These are phyloP conservation scores for Euwallacea similis DNA, from an alignment of 1,140 invertebrate genomes.

Conservation along the genomic window DNA sequence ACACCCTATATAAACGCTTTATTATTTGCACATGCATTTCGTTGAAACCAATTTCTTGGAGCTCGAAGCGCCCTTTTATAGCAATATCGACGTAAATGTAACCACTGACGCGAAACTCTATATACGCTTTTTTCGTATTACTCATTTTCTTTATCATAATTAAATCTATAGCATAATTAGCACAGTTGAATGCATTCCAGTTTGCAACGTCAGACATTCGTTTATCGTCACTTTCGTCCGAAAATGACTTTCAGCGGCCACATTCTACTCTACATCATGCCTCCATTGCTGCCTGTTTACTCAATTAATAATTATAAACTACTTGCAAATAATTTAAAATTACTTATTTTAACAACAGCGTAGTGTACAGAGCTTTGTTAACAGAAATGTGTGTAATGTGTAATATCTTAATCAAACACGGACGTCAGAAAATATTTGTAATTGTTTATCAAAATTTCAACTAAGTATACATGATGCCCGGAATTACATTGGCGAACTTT, in stretches of 20 bases:
- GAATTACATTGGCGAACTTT: no score
- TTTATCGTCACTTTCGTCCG: neutral
- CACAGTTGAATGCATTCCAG: neutral
- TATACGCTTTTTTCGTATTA: neutral
- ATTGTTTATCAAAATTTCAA: neutral
- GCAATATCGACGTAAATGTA: no score
- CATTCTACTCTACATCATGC: no score
- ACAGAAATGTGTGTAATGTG: neutral
- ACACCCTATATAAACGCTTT: no score
- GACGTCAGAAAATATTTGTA: neutral
- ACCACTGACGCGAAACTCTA: no score
- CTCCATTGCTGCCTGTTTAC: neutral
- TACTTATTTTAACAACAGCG: neutral
- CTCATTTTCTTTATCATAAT: neutral
- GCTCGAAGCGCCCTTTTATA: no score
- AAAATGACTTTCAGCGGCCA: neutral
- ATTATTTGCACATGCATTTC: no score
- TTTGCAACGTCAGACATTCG: neutral
- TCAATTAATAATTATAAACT: slow-evolving; percentile 12
- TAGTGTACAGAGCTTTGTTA: neutral
- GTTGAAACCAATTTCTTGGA: no score
- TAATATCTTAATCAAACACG: neutral
- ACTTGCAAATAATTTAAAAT: slow-evolving; percentile 15
- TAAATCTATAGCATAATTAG: neutral
- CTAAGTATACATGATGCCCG: neutral